phyloP scores from a whole-genome alignment of 2,888 invertebrate species.

The Acleris holmiana region DNA sequence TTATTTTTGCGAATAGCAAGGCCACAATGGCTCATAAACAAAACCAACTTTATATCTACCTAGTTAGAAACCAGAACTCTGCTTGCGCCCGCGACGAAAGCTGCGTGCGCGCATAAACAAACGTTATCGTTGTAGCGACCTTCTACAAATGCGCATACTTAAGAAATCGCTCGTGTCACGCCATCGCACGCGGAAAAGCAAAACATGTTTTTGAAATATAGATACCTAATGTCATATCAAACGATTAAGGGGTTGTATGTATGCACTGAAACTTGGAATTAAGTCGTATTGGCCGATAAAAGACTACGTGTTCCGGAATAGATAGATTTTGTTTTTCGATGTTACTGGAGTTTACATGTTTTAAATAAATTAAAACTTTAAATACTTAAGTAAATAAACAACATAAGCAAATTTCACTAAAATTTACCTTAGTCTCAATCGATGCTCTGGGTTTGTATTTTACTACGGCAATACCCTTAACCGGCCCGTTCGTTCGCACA shows the following conservation, averaged over 20 bases:
- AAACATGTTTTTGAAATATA: slow-evolving; percentile 54
- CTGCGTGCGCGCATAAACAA: slow-evolving; percentile 55
- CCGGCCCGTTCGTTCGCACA: no score
- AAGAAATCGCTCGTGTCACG: slow-evolving; percentile 46
- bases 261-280: not conserved
- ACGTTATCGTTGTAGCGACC: slow-evolving; percentile 62
- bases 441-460: no score
- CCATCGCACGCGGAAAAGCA: slow-evolving; percentile 42
- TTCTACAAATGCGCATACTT: slow-evolving; percentile 60
- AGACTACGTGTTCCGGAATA: no score
- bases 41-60: slow-evolving; percentile 53
- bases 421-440: no score
- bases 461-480: no score
- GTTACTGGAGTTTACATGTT: no score
- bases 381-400: no score
- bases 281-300: no score
- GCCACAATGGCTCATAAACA: slow-evolving; percentile 58
- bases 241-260: slow-evolving; percentile 14
- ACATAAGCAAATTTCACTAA: no score
- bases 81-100: slow-evolving; percentile 31
- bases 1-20: slow-evolving; percentile 71
- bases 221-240: slow-evolving; percentile 16
- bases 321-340: no score
- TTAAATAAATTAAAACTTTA: no score
- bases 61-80: slow-evolving; percentile 50